These are phyloP conservation scores for Picus viridis DNA, from an alignment of 2,797 vertebrate species.

Conservation along the genomic window DNA sequence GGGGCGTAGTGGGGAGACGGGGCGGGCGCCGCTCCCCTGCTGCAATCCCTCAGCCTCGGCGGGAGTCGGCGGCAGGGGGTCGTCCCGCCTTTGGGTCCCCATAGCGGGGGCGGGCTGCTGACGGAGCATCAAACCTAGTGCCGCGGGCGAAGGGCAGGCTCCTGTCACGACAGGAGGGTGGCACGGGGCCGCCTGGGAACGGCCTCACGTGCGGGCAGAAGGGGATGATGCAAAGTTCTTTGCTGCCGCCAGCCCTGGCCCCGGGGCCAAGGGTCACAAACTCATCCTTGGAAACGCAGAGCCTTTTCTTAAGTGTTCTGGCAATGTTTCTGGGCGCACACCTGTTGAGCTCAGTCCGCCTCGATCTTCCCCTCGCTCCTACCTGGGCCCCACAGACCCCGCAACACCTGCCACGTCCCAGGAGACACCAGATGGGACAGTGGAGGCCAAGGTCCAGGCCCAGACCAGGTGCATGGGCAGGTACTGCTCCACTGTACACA, in stretches of 20 bases:
- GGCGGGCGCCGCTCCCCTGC: neutral
- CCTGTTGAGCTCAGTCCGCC: neutral
- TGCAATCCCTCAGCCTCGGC: neutral
- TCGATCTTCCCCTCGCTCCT: neutral
- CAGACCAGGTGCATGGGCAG: neutral
- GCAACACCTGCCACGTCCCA: neutral
- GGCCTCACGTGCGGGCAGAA: neutral
- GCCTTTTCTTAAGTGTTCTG: neutral
- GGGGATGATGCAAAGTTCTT: rapidly evolving
- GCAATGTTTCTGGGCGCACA: rapidly evolving
- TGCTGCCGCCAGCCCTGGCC: neutral
- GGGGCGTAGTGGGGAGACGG: conserved; percentile 6
- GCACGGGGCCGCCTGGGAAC: neutral
- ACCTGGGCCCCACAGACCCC: neutral
- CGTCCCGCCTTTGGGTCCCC: neutral
- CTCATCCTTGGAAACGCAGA: rapidly evolving
- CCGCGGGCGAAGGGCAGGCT: neutral
- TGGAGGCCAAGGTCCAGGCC: conserved; percentile 27
- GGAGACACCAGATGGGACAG: neutral
- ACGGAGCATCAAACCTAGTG: neutral
- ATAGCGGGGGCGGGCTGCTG: neutral
- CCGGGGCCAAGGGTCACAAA: neutral
- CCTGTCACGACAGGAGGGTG: rapidly evolving
- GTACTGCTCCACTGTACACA: neutral
- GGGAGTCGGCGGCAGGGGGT: neutral